Evolutionary conservation across 2,888 invertebrate genomes (phyloP).

Genomic region (Luperina nickerlii): DNA sequence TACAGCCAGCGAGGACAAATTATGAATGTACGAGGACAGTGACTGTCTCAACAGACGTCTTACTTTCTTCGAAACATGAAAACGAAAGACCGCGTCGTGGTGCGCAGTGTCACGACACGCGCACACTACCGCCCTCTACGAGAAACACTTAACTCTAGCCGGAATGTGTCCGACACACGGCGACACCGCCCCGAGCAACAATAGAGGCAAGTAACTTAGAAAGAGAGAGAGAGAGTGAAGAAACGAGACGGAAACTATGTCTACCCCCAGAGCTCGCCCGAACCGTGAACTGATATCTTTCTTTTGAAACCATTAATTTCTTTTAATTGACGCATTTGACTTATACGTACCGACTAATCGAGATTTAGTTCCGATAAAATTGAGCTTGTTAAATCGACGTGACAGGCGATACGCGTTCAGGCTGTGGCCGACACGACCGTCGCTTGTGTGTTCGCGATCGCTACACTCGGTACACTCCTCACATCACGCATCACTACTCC

Average conservation of each 20-base stretch:
- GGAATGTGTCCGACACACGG: constrained; percentile 54
- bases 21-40: constrained; percentile 10
- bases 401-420: constrained; percentile 77
- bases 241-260: constrained; percentile 70
- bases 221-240: constrained; percentile 67
- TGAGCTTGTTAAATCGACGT: constrained; percentile 89
- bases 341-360: constrained; percentile 86
- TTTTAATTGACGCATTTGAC: constrained; percentile 87
- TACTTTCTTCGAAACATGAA: constrained; percentile 10
- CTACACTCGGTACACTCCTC: constrained; percentile 36
- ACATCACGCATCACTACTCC: constrained; percentile 22
- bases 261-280: constrained; percentile 75
- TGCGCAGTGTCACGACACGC: constrained; percentile 12
- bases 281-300: constrained; percentile 66
- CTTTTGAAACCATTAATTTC: constrained; percentile 64
- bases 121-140: constrained; percentile 37
- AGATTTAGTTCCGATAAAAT: constrained; percentile 85
- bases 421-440: constrained; percentile 73
- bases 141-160: constrained; percentile 42
- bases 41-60: constrained; percentile 3
- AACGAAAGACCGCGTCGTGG: constrained; percentile 2
- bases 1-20: constrained; percentile 44
- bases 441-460: constrained; percentile 69
- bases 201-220: constrained; percentile 69
- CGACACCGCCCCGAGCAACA: constrained; percentile 63